Conservation (phyloP, 2,113 vertebrate genomes). For the Gobiocypris rarus region DNA sequence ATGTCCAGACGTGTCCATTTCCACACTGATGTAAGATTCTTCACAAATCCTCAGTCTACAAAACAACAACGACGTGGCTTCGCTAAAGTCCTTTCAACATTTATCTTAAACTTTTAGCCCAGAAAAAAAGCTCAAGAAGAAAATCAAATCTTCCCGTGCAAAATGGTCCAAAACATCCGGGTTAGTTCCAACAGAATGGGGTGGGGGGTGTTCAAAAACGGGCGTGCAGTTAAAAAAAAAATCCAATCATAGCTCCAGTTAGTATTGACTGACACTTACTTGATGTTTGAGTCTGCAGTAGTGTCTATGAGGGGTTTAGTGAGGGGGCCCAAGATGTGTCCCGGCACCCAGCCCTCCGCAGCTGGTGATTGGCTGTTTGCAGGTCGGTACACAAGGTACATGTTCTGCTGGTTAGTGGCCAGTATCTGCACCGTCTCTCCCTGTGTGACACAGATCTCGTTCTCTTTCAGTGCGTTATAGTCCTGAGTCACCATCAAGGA, state of each 20-base stretch:
- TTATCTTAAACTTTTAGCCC: constrained; percentile 50
- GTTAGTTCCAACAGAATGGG: constrained; percentile 70
- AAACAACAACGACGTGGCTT: constrained; percentile 62
- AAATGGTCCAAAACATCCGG: constrained; percentile 67
- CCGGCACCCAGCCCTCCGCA: constrained; percentile 97
- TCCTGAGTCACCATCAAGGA: constrained; percentile 92
- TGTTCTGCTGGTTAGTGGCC: constrained; percentile 97
- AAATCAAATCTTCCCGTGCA: constrained; percentile 66
- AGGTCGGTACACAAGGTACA: constrained; percentile 94
- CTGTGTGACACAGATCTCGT: constrained; percentile 93
- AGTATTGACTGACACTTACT: constrained; percentile 91
- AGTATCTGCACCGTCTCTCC: constrained; percentile 95
- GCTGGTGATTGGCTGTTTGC: constrained; percentile 90
- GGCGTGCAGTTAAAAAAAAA: constrained; percentile 61
- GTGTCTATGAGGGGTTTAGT: constrained; percentile 86
- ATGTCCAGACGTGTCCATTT: constrained; percentile 84
- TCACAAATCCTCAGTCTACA: constrained; percentile 67
- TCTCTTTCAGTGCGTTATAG: constrained; percentile 97
- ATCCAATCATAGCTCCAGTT: constrained; percentile 80
- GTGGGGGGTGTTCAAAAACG: constrained; percentile 59
- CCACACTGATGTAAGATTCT: constrained; percentile 79
- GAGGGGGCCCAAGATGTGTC: constrained; percentile 86
- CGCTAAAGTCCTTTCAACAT: constrained; percentile 68
- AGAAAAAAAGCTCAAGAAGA: constrained; percentile 63
- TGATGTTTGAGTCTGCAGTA: constrained; percentile 89